Evolutionary conservation across 2,113 vertebrate genomes (phyloP), one percentile per base, ranked within the genome.

Genomic region (Perca fluviatilis): DNA sequence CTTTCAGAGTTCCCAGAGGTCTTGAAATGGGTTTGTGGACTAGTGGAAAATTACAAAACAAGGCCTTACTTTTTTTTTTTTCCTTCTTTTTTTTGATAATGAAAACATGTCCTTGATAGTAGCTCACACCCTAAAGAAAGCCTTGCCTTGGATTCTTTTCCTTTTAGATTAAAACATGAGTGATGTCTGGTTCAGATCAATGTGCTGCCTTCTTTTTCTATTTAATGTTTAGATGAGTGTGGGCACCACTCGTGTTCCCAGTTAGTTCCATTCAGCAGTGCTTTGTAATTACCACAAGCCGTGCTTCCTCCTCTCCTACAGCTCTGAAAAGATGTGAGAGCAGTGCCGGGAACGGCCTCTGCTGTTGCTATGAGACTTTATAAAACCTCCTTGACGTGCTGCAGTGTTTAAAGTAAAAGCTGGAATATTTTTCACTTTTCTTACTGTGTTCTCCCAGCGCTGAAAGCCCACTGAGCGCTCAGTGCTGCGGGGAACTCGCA

Each of bases 331-430:
- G 40, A 40, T 36, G 49, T 54, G 30, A 70, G 51, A 49, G 70
- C 65, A 13, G 57, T 1, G 14, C 46, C 1, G n/a, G 4, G 36
- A 57, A 18, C 3, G 3, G 3, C 74, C 43, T 33, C 57, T 16
- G 16, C 71, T 79, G 66, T 61, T 62, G 62, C 70, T n/a, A 33
- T 63, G 62, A 30, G 16, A 62, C 66, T 67, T 57, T 19, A 4
- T 19, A 7, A 70, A 79, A 50, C 13, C 16, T 15, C 3, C 18
- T 11, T 54, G 11, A 60, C 62, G 67, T 25, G 36, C 16, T 46
- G 51, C 14, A 5, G 18, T 51, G 57, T 72, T 25, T 19, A 25
- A 64, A 30, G 61, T 54, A 11, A 75, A 78, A 46, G 53, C 23
- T 57, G 19, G 19, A 76, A 46, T 74, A 62, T 12, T 70, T 65